Evolutionary conservation across 35 echinoderm and acorn worm species (phyloP), one percentile per base, ranked within the genome.

Genomic region (Apostichopus parvimensis): DNA sequence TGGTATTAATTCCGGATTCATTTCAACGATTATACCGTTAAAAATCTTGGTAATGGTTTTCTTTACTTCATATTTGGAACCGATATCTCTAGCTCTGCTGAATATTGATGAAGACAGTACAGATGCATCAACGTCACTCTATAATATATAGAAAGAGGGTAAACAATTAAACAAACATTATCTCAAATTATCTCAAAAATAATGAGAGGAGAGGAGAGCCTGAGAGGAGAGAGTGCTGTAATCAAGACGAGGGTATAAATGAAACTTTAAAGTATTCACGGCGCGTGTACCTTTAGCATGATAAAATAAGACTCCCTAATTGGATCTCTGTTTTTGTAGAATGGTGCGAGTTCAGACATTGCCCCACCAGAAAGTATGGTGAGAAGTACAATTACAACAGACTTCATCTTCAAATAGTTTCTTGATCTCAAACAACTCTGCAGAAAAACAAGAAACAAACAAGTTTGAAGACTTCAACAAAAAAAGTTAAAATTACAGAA

Each of bases 11-110:
- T 79, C 79, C 17, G 77, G 24, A 21, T 75, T 61, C 93, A 94
- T 94, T 9, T 56, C 34, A 4, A 94, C 93, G 60, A 82, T 77
- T 56, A 94, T 81, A 6, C 93, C 93, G 55, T 94, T 94, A 1
- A 94, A 85, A 23, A 94, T 85, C 56, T 23, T 77, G 5, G 22
- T 81, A 64, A 91, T 81, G 55, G 72, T 83, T 28, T 78, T 88
- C 15, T 90, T 90, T 15, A 94, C 68, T 34, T 70, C 20, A 71
- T 90, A 91, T 58, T 57, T 13, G 9, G 90, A 21, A 52, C 79
- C 53, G 14, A 54, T 56, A 10, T 23, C 90, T 75, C 90, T n/a
- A 13, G 80, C 87, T 77, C 18, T 87, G 10, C 22, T 57, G 9
- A 60, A 18, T 70, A 92, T 66, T 72, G 64, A 34, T 1, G 59